A percentile compares a stretch with the other conserved stretches of the same genome.
phyloP scores from a whole-genome alignment of 1,140 invertebrate species.

The Chironomus striatipennis region DNA sequence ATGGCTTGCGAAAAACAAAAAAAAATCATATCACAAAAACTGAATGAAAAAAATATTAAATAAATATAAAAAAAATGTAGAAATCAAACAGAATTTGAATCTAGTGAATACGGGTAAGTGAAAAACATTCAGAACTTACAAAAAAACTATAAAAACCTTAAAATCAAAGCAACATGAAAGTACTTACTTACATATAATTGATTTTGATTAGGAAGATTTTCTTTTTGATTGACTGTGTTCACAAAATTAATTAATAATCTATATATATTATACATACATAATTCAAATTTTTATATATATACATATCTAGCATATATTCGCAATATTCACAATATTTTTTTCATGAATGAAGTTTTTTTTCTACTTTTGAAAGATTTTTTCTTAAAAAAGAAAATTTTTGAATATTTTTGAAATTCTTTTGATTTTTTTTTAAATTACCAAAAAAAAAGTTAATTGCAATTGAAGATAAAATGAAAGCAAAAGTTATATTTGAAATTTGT shows the following conservation, averaged over 20 bases:
- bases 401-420: not conserved
- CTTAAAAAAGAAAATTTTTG: not conserved
- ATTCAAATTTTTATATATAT: not conserved
- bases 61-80: conserved; percentile 19
- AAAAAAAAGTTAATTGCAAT: too few relatives aligned
- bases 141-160: not conserved
- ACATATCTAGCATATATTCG: not conserved
- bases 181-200: conserved; percentile 8
- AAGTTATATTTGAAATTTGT: not conserved
- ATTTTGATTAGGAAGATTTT: conserved; percentile 11
- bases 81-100: conserved; percentile 23
- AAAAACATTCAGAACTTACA: conserved; percentile 18
- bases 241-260: conserved; percentile 7
- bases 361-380: not conserved
- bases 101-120: conserved; percentile 22
- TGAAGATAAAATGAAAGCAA: too few relatives aligned
- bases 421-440: too few relatives aligned
- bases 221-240: conserved; percentile 17
- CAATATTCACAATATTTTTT: conserved; percentile 2
- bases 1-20: not conserved
- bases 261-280: not conserved
- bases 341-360: conserved; percentile 2
- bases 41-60: conserved; percentile 6
- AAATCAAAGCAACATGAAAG: conserved; percentile 13
- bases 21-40: not conserved